These are phyloP conservation scores for Cremastobaeus sp. DNA, from an alignment of 2,888 invertebrate genomes.

Conservation along the genomic window DNA sequence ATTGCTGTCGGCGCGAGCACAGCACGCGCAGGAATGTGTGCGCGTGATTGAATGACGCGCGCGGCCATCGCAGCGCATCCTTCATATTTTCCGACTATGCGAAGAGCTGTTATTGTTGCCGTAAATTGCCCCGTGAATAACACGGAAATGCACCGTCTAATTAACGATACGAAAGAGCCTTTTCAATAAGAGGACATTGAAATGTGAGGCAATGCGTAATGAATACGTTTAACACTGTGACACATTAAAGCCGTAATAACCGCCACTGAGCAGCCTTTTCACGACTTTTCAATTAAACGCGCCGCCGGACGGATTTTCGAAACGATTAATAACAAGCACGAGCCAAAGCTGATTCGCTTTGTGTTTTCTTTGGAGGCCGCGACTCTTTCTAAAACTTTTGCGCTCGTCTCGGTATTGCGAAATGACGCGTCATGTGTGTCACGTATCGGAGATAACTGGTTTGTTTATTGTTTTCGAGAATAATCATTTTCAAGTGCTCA, in stretches of 20 bases:
- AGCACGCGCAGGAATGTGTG: constrained; percentile 51
- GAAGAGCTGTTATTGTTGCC: no score
- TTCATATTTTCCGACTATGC: no score
- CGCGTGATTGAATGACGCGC: constrained; percentile 53
- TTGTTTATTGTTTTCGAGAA: constrained; percentile 23
- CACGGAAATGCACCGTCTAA: constrained; percentile 40
- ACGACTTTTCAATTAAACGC: constrained; percentile 13
- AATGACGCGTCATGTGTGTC: no score
- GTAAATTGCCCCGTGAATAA: no score
- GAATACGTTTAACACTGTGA: constrained; percentile 25
- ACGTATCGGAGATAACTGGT: no score
- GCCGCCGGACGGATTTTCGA: no score
- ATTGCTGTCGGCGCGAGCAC: constrained; percentile 43
- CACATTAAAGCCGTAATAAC: constrained; percentile 17
- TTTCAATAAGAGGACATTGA: constrained; percentile 35
- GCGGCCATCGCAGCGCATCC: constrained; percentile 19
- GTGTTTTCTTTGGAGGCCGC: no score
- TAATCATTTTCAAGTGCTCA: constrained; percentile 29
- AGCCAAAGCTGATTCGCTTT: no score
- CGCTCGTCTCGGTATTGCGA: no score
- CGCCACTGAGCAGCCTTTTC: constrained; percentile 5
- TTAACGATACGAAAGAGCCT: constrained; percentile 33
- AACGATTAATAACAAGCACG: no score
- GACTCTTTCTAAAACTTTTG: no score
- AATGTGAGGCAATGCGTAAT: constrained; percentile 36